These are phyloP conservation scores for Carollia perspicillata DNA, from an alignment of 2,113 vertebrate genomes.

Conservation along the genomic window DNA sequence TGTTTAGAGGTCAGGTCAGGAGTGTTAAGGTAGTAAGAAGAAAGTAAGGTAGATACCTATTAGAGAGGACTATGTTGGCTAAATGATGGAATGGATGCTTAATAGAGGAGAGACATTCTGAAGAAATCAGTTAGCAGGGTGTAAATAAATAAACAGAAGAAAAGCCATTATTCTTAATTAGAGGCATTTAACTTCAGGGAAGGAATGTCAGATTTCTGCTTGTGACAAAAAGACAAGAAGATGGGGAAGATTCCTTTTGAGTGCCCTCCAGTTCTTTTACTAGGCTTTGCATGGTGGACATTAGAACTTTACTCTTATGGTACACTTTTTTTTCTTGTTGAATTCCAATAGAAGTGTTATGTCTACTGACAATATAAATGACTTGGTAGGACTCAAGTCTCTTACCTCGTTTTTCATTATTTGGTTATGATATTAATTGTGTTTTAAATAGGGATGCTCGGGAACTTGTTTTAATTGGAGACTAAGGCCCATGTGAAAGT, in stretches of 20 bases:
- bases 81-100: not conserved
- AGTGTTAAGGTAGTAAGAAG: not conserved
- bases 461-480: not conserved
- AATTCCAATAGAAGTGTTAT: not conserved
- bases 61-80: not conserved
- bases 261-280: not conserved
- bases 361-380: not conserved
- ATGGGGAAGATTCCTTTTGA: not conserved
- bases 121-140: not conserved
- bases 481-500: not conserved
- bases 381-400: not conserved
- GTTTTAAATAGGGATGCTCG: not conserved
- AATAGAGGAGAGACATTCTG: not conserved
- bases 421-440: not conserved
- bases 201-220: constrained; percentile 3
- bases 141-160: not conserved
- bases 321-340: not conserved
- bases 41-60: not conserved
- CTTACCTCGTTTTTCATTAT: not conserved
- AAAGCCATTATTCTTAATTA: not conserved
- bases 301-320: not conserved
- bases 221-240: not conserved
- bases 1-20: not conserved
- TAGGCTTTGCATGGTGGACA: not conserved
- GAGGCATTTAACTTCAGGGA: constrained; percentile 15